Conservation (phyloP, 2,888 invertebrate species). For the Platycheirus rosarum region DNA sequence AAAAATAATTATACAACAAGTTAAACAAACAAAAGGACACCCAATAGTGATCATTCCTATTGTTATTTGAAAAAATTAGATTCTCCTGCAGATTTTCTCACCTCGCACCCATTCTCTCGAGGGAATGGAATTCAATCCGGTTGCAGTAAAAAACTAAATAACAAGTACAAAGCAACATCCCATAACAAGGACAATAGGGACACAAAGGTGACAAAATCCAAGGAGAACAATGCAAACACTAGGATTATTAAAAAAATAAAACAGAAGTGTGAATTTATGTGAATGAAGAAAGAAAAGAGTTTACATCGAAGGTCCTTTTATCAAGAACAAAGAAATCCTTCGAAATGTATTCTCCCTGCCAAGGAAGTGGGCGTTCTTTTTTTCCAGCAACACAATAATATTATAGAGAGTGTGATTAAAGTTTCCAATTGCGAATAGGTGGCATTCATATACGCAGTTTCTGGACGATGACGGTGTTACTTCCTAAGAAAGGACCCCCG, state of each 20-base stretch:
- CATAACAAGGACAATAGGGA: constrained; percentile 33
- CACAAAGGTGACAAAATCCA: constrained; percentile 67
- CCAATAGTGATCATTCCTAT: too few relatives aligned
- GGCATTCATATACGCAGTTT: not conserved
- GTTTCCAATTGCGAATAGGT: constrained; percentile 40
- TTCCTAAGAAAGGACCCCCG: constrained; percentile 43
- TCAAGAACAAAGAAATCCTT: constrained; percentile 32
- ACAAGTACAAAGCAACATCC: not conserved
- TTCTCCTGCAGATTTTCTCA: constrained; percentile 51
- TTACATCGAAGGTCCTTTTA: constrained; percentile 35
- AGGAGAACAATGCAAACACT: constrained; percentile 44
- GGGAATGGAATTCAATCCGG: constrained; percentile 26
- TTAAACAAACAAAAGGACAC: too few relatives aligned
- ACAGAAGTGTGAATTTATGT: constrained; percentile 36
- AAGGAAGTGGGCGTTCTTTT: constrained; percentile 72
- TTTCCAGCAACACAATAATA: constrained; percentile 29
- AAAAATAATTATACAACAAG: too few relatives aligned
- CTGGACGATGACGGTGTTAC: too few relatives aligned
- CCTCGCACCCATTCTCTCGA: constrained; percentile 19
- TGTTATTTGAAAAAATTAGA: too few relatives aligned
- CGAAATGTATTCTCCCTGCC: too few relatives aligned
- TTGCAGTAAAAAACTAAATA: constrained; percentile 36
- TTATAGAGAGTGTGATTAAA: constrained; percentile 12
- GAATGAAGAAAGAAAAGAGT: constrained; percentile 58
- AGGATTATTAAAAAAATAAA: constrained; percentile 37